A percentile compares a stretch with the other conserved stretches of the same genome.
Evolutionary conservation across 2,113 vertebrate species (phyloP).

Genomic region (Passer montanus): DNA sequence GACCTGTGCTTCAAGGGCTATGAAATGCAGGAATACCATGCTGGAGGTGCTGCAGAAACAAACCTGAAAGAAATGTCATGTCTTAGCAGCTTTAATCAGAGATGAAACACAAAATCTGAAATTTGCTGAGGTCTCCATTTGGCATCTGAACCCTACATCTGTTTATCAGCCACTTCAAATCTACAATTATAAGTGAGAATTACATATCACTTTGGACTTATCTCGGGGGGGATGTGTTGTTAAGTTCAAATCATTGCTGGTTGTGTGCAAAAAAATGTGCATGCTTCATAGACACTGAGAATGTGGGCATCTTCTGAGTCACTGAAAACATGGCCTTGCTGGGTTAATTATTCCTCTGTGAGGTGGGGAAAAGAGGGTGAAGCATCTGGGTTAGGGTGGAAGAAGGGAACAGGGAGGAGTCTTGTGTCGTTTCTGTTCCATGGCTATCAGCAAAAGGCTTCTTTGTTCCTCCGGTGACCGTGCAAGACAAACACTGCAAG

Average conservation of each 20-base stretch:
- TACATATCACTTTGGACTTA: not conserved
- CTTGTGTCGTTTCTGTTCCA: not conserved
- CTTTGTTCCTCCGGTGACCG: not conserved
- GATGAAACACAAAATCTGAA: not conserved
- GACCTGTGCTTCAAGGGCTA: not conserved
- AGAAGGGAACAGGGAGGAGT: not conserved
- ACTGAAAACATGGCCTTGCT: not conserved
- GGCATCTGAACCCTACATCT: not conserved
- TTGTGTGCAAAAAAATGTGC: not conserved
- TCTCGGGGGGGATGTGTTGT: not conserved
- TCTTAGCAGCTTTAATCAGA: slow-evolving; percentile 15
- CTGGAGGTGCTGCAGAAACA: not conserved
- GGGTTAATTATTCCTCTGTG: not conserved
- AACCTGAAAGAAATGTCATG: not conserved
- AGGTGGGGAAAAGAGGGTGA: not conserved
- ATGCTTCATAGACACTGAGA: fast-evolving
- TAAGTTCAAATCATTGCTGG: not conserved
- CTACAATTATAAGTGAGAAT: not conserved
- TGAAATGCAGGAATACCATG: not conserved
- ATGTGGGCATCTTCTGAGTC: not conserved
- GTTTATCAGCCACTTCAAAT: not conserved
- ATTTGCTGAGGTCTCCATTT: not conserved
- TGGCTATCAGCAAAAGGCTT: not conserved
- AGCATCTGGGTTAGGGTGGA: not conserved
- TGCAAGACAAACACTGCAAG: not conserved